Evolutionary conservation across 2,797 vertebrate genomes (phyloP), one percentile per base, ranked within the genome.

Genomic region (Ceyx erithaca): DNA sequence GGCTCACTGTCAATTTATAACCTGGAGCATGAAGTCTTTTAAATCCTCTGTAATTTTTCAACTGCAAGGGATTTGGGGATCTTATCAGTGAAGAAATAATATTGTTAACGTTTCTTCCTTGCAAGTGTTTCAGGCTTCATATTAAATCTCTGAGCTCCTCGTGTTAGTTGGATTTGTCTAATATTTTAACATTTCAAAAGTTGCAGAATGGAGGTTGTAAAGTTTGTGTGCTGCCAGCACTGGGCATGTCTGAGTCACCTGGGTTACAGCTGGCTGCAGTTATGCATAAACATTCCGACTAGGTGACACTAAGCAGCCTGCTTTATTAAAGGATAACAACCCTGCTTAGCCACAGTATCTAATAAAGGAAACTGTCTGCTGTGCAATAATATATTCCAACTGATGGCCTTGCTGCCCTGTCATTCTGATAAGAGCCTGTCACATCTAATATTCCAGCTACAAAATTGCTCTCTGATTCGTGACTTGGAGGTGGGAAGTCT

Each of bases 31-130:
- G 63, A 81, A 94, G 67, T 3, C 90, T 85, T 92, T 89, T 80
- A 95, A 96, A 96, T 86, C 94, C 89, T 78, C 89, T 85, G 92
- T 94, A 94, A 95, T 94, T 95, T 96, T 58, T 87, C 85, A 93
- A 30, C 89, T 80, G 81, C 68, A 61, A 92, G 80, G 92, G 94
- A 95, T 95, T 96, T 94, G 91, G 30, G 73, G 58, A 75, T 91
- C 73, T 95, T 97, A 96, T 95, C 93, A 73, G 58, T 11, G 52
- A 80, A 59, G 68, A 85, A 96, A 95, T 91, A 87, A 95, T 87
- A 86, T 52, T 86, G 91, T 78, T 79, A 71, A 69, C 58, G 48
- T 78, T 93, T 70, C 77, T 82, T 84, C 67, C 86, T 45, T 70
- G 20, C 7, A 40, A 90, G 80, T 49, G 76, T 87, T 92, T 86